phyloP scores from a whole-genome alignment of 2,888 invertebrate genomes.

The Agrotis ipsilon region DNA sequence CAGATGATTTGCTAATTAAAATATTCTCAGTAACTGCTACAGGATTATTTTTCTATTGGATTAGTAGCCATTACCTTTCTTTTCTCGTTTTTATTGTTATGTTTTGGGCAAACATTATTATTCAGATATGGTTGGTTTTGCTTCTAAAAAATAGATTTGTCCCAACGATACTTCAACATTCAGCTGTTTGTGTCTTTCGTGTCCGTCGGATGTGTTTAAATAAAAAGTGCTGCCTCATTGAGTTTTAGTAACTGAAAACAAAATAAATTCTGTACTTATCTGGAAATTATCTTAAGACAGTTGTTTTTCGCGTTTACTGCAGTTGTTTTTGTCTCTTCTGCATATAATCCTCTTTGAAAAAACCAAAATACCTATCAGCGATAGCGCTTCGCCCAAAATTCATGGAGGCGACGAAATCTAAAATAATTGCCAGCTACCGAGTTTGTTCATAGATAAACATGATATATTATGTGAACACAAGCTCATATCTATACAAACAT shows the following conservation, averaged over 20 bases:
- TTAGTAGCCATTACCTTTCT: not conserved
- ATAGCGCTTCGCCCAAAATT: conserved; percentile 69
- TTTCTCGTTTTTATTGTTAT: no score
- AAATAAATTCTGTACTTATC: not conserved
- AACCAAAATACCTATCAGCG: conserved; percentile 44
- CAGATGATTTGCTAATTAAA: not conserved
- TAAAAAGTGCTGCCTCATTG: not conserved
- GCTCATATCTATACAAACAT: conserved; percentile 57
- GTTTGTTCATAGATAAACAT: conserved; percentile 76
- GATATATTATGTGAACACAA: conserved; percentile 76
- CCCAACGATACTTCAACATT: not conserved
- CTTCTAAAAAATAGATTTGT: not conserved
- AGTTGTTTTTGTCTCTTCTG: not conserved
- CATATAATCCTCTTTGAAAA: conserved; percentile 8
- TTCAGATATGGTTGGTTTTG: not conserved
- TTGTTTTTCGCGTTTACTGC: not conserved
- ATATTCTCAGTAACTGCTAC: not conserved
- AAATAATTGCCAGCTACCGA: conserved; percentile 79
- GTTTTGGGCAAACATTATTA: no score
- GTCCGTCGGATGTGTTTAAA: not conserved
- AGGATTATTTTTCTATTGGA: not conserved
- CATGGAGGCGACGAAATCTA: conserved; percentile 74
- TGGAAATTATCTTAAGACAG: not conserved
- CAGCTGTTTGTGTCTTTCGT: not conserved
- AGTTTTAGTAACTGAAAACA: not conserved